A percentile compares a stretch with the other conserved stretches of the same genome.
phyloP scores from a whole-genome alignment of 2,888 invertebrate genomes.

The Apotomis betuletana region DNA sequence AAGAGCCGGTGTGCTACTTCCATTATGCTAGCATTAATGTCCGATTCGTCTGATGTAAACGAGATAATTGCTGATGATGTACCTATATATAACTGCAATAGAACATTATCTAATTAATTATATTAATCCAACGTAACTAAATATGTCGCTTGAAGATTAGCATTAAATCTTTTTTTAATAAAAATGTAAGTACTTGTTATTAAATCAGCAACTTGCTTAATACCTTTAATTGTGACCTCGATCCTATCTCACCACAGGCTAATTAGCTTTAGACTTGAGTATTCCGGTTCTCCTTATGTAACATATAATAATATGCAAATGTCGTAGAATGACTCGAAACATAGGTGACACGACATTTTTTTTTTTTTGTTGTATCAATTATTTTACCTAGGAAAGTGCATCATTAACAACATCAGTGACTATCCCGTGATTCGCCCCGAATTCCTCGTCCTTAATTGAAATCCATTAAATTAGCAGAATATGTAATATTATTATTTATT shows the following conservation, averaged over 20 bases:
- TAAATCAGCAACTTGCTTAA: not conserved
- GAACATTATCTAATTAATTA: too few relatives aligned
- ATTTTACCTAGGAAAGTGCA: too few relatives aligned
- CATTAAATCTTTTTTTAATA: too few relatives aligned
- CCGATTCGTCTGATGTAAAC: constrained; percentile 19
- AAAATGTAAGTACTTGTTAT: too few relatives aligned
- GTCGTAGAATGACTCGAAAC: not conserved
- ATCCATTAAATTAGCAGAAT: too few relatives aligned
- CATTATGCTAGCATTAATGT: constrained; percentile 36
- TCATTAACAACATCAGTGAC: too few relatives aligned
- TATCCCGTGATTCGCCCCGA: too few relatives aligned
- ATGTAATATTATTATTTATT: too few relatives aligned
- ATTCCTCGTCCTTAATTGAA: too few relatives aligned
- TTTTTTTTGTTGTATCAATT: too few relatives aligned
- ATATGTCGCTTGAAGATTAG: too few relatives aligned
- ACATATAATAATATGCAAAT: not conserved
- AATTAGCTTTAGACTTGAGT: constrained; percentile 6
- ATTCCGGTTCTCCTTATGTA: not conserved
- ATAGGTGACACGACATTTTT: not conserved
- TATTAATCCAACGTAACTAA: too few relatives aligned
- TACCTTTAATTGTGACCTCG: not conserved
- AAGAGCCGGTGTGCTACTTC: constrained; percentile 36
- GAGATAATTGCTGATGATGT: constrained; percentile 6
- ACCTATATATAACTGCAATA: not conserved
- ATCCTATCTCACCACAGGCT: not conserved